Evolutionary conservation across 2,113 vertebrate genomes (phyloP).

Genomic region (Vulpes lagopus): DNA sequence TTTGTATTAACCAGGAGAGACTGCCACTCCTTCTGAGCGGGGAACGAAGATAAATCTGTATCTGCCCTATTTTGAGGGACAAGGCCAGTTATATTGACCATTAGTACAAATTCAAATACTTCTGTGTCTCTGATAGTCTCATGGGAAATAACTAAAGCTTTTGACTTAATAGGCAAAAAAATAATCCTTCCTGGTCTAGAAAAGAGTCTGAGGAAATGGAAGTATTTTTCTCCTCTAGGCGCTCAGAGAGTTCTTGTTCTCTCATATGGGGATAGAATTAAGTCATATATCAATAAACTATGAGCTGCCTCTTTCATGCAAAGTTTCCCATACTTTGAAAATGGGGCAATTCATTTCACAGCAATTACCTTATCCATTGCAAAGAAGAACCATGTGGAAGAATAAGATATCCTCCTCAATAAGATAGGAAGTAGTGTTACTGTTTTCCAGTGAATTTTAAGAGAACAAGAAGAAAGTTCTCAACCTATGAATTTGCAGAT

Average conservation of each 20-base stretch:
- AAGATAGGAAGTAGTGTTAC: neutral
- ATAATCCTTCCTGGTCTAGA: neutral
- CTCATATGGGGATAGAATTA: neutral
- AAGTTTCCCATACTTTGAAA: slow-evolving; percentile 14
- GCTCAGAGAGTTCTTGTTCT: neutral
- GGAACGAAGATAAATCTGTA: neutral
- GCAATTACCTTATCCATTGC: neutral
- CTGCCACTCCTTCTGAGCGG: neutral
- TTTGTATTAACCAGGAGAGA: neutral
- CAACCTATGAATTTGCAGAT: neutral
- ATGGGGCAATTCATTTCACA: neutral
- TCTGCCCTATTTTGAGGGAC: neutral
- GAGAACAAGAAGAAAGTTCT: slow-evolving; percentile 8
- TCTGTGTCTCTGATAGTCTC: neutral
- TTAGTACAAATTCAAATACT: neutral
- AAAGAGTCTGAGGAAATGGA: neutral
- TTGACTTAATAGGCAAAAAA: neutral
- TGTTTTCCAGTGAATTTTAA: slow-evolving; percentile 46
- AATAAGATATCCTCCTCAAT: neutral
- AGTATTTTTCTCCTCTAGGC: neutral
- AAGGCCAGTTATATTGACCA: neutral
- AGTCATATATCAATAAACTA: neutral
- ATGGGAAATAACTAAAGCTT: neutral
- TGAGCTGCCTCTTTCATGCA: neutral
- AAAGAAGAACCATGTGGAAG: neutral